Base-by-base conservation (phyloP, 2,797 vertebrate species). In the Hipposideros larvatus region DNA sequence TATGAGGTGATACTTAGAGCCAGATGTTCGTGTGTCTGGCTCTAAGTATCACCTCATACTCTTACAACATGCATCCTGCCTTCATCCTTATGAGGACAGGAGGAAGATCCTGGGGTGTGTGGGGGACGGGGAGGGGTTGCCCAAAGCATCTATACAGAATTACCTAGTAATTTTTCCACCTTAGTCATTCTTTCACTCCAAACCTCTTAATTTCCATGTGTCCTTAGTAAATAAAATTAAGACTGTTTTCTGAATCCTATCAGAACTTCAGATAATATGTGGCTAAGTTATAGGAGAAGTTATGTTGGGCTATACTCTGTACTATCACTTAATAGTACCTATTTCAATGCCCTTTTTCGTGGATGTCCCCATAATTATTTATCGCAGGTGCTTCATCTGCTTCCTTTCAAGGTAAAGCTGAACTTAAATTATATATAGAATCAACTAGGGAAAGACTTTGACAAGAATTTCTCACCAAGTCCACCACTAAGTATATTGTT, bases 181-280 rank as follows among this genome's bases (percentile, higher is more conserved):
- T 7, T 7, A 21, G 14, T 1, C n/a, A 61, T 28, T 46, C 51
- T 46, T 78, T 28, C n/a, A 28, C 28, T 82, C 7, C 34, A 90
- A 19, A 66, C 5, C 4, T 87, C 15, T 91, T 68, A 24, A 48
- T 48, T 53, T 89, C 68, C 63, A 22, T 26, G 26, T 28, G 14
- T 55, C 41, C 21, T 91, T 80, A 94, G 48, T 68, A 94, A 59
- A 24, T 80, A 61, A 80, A 48, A 59, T 48, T 59, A 90, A 61
- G 16, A 53, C 14, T 46, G 11, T 68, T 86, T 87, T 70, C 10
- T 7, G 75, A 61, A 51, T 48, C 9, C 26, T 59, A 55, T 63
- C 48, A 34, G 65, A 92, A 92, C 59, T 74, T 70, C 31, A 79
- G 48, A 41, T 28, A 63, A 26, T 14, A 66, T 37, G 31, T 57